phyloP scores from a whole-genome alignment of 2,113 vertebrate species.

The Nematolebias whitei region DNA sequence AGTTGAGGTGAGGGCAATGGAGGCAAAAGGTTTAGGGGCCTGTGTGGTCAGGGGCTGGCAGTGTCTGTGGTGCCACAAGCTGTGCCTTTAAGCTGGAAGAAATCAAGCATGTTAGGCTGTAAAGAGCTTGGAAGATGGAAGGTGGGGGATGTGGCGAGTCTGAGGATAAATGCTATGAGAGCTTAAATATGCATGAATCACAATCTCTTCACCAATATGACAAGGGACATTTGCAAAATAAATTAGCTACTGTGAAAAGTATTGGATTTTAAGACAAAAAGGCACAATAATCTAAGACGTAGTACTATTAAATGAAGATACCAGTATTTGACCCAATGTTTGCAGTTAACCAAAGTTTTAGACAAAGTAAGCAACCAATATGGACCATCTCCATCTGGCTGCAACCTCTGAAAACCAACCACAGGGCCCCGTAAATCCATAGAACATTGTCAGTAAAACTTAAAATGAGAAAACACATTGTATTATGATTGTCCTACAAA shows the following conservation, averaged over 20 bases:
- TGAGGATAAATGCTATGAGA: no score
- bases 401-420: not conserved
- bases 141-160: not conserved
- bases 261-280: no score
- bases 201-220: no score
- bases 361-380: no score
- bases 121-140: not conserved
- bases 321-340: not conserved
- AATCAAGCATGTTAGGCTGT: conserved; percentile 7
- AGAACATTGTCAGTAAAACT: not conserved
- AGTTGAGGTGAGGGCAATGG: conserved; percentile 21
- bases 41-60: conserved; percentile 11
- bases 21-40: not conserved
- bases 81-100: conserved; percentile 38
- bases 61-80: conserved; percentile 27
- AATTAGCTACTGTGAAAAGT: no score
- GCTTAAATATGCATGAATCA: no score
- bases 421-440: not conserved
- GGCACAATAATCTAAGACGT: no score
- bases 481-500: not conserved
- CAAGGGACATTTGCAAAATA: no score
- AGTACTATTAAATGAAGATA: not conserved
- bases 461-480: no score
- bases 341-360: not conserved
- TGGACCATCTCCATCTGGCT: not conserved